phyloP scores from a whole-genome alignment of 2,888 invertebrate genomes.

The Lobophora halterata region DNA sequence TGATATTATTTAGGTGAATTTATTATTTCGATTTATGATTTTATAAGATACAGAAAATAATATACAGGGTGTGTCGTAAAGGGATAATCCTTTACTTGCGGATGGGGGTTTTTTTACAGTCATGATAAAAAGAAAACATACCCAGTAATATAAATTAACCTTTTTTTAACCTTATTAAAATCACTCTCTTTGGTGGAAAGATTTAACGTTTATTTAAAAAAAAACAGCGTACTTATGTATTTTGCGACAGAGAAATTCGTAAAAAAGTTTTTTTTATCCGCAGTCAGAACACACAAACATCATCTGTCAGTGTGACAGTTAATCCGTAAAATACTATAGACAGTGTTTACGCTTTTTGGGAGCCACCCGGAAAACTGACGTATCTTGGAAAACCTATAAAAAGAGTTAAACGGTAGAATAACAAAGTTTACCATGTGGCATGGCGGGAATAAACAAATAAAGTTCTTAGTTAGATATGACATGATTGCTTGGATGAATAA shows the following conservation, averaged over 20 bases:
- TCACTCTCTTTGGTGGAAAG: too few relatives aligned
- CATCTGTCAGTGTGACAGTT: slow-evolving; percentile 4
- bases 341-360: slow-evolving; percentile 17
- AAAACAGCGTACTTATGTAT: background rate
- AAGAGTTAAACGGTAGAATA: slow-evolving; percentile 21
- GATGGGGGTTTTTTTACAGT: too few relatives aligned
- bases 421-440: slow-evolving; percentile 24
- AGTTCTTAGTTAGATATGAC: slow-evolving; percentile 13
- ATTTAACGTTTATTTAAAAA: background rate
- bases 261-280: too few relatives aligned
- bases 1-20: too few relatives aligned
- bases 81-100: too few relatives aligned
- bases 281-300: slow-evolving; percentile 5
- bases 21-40: too few relatives aligned
- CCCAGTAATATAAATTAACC: too few relatives aligned
- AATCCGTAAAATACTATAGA: slow-evolving; percentile 12
- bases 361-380: slow-evolving; percentile 25
- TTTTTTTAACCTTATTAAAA: too few relatives aligned
- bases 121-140: too few relatives aligned
- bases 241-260: too few relatives aligned
- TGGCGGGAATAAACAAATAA: slow-evolving; percentile 16
- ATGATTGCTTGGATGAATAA: background rate
- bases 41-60: too few relatives aligned
- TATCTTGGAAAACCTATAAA: slow-evolving; percentile 26
- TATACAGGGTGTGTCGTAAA: too few relatives aligned